These are phyloP conservation scores for Eumeta japonica DNA, from an alignment of 1,140 invertebrate species.

Conservation along the genomic window DNA sequence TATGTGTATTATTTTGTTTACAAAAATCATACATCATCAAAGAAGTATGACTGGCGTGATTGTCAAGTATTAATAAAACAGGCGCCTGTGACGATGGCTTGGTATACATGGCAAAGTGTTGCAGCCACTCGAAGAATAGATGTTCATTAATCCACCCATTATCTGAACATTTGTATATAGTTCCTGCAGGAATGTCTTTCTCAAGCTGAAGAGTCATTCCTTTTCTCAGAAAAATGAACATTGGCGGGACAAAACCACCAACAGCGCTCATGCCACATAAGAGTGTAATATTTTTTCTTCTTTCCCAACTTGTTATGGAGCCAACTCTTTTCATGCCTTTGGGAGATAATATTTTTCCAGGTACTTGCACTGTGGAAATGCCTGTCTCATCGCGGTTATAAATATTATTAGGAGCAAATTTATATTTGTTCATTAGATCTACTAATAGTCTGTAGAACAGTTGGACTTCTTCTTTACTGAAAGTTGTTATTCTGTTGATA, in stretches of 20 bases:
- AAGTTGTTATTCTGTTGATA: slow-evolving; percentile 20
- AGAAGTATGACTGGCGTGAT: slow-evolving; percentile 30
- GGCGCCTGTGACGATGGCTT: slow-evolving; percentile 16
- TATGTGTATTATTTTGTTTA: slow-evolving; percentile 14
- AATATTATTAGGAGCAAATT: too few species aligned
- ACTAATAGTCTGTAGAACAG: slow-evolving; percentile 18
- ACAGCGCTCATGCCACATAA: slow-evolving; percentile 17
- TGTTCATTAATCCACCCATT: slow-evolving; percentile 33
- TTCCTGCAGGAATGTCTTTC: slow-evolving; percentile 22
- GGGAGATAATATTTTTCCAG: slow-evolving; percentile 8
- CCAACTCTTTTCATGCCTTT: slow-evolving; percentile 7
- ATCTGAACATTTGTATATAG: slow-evolving; percentile 20
- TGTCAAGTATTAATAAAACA: slow-evolving; percentile 25
- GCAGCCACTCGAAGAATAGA: slow-evolving; percentile 28
- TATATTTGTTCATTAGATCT: slow-evolving; percentile 16
- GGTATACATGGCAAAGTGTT: slow-evolving; percentile 19
- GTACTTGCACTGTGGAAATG: slow-evolving; percentile 1
- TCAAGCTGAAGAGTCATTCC: slow-evolving; percentile 8
- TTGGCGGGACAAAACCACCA: slow-evolving; percentile 25
- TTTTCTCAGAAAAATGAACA: slow-evolving; percentile 32
- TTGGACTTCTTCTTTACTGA: slow-evolving; percentile 16
- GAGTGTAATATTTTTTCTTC: slow-evolving; percentile 10
- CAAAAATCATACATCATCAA: slow-evolving; percentile 11
- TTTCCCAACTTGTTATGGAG: too few species aligned
- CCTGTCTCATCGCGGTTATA: slow-evolving; percentile 6